These are phyloP conservation scores for Solea senegalensis DNA, from an alignment of 2,113 vertebrate species.

Conservation along the genomic window DNA sequence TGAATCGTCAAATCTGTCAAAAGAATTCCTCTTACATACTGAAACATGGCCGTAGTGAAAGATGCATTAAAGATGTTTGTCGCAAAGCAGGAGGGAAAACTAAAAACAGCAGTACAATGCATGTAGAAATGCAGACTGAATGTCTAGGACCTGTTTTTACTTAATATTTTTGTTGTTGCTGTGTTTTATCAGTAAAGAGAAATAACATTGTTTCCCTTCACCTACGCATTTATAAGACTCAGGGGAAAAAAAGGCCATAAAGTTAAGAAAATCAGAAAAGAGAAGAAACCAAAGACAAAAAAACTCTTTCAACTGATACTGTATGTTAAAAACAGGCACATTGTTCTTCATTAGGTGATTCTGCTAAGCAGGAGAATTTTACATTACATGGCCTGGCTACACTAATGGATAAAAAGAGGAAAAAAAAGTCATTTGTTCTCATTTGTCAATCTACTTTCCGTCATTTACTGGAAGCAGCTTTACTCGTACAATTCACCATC, in stretches of 20 bases:
- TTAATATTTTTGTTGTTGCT: conserved; percentile 1
- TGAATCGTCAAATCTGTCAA: not conserved
- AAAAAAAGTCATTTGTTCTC: conserved; percentile 17
- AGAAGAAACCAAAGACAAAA: not conserved
- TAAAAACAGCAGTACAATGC: conserved; percentile 8
- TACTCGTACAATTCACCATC: conserved; percentile 28
- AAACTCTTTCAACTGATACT: not conserved
- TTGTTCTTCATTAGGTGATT: conserved; percentile 15
- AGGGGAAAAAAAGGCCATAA: not conserved
- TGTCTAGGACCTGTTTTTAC: no score
- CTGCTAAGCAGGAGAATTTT: conserved; percentile 6
- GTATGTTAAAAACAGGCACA: conserved; percentile 4
- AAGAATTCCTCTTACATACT: not conserved
- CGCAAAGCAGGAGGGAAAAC: not conserved
- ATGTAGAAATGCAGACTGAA: not conserved
- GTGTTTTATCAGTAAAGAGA: not conserved
- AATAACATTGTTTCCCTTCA: not conserved
- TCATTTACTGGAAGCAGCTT: conserved; percentile 52
- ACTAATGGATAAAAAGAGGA: conserved; percentile 10
- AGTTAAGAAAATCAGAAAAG: not conserved
- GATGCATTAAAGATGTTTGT: not conserved
- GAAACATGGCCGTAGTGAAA: not conserved
- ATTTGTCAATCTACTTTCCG: conserved; percentile 40
- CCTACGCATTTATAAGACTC: no score
- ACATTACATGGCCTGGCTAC: not conserved